Evolutionary conservation across 2,888 invertebrate genomes (phyloP), one percentile per base, ranked within the genome.

Genomic region (Polydrusus tereticollis): DNA sequence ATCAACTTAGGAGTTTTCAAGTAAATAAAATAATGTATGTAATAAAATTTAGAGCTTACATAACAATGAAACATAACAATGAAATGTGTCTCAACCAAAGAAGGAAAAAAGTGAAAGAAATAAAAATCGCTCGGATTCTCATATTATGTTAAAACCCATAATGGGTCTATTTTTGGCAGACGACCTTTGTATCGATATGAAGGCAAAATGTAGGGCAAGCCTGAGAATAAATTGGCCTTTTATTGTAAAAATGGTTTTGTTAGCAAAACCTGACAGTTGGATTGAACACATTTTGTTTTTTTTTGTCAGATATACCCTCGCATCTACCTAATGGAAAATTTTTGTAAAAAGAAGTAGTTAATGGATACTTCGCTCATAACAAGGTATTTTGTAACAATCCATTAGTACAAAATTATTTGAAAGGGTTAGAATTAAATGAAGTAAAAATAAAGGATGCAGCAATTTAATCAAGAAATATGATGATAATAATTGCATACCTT

Each of bases 111-210:
- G n/a, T n/a, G n/a, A n/a, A n/a, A n/a, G n/a, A 33, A 57, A 63
- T 36, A 69, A 69, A 69, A 69, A 43, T 16, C 7, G 43, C 41
- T 41, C 16, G 14, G 58, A 57, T 58, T 50, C 57, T 57, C 26
- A 64, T 70, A 70, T 70, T 70, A 70, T 70, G 69, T 41, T 50
- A 50, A 36, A 45, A 57, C 38, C 33, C 69, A 71, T 50, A 60
- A 66, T 58, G 43, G 71, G 21, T 64, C 16, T 59, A 66, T 71
- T 60, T 65, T 59, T 69, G 47, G 50, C 65, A 66, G 66, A 66
- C 63, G 50, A 36, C 66, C 64, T 52, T 71, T 71, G 71, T 71
- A 71, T 71, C 66, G 66, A 71, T 71, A 71, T 66, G 60, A 71
- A 66, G 58, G 66, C 23, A 45, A 70, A 71, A 66, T 71, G 50